Conservation (phyloP, 2,797 vertebrate genomes). For the Bradypodion pumilum region DNA sequence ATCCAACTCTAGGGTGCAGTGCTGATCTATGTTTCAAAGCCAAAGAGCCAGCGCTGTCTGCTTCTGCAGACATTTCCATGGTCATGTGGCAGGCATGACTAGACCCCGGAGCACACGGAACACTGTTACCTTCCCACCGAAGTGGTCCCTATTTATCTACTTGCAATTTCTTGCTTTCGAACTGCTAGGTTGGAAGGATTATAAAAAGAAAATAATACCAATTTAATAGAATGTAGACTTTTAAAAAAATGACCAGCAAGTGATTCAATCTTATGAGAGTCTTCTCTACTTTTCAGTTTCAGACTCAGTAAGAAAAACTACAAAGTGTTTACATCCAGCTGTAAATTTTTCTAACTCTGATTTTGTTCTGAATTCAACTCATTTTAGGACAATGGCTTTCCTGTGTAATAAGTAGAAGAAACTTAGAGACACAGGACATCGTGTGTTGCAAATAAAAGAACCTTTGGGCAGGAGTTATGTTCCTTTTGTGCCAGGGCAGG, state of each 20-base stretch:
- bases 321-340: conserved; percentile 30
- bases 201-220: neutral
- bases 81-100: no score
- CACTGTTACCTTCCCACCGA: no score
- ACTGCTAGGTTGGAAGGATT: no score
- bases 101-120: no score
- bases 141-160: no score
- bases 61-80: no score
- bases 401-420: conserved; percentile 26
- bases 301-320: conserved; percentile 27
- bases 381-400: conserved; percentile 38
- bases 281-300: conserved; percentile 12
- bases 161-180: no score
- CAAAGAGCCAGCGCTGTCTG: no score
- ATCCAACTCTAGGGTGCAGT: no score
- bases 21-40: no score
- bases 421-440: neutral
- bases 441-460: conserved; percentile 27
- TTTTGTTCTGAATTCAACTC: conserved; percentile 11
- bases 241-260: neutral
- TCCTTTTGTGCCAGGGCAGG: conserved; percentile 30
- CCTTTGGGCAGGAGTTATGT: neutral
- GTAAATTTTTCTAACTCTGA: conserved; percentile 28
- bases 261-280: neutral
- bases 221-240: neutral